Percentiles rank a stretch among this genome's conserved stretches.
These are phyloP conservation scores for Petrocephalus microphthalmus DNA, from an alignment of 2,113 vertebrate genomes.

Conservation along the genomic window DNA sequence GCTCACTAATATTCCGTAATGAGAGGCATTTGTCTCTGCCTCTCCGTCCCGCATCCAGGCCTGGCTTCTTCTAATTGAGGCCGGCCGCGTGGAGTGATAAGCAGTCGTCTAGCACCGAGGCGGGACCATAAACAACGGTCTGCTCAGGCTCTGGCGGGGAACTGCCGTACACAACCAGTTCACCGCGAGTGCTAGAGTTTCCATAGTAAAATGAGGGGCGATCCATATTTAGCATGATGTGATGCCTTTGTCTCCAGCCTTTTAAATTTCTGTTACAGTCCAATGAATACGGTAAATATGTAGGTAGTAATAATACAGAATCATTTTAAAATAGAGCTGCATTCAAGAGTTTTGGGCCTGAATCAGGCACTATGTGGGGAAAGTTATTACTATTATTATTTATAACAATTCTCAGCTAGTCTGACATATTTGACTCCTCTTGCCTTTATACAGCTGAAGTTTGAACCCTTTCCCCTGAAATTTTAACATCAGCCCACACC, in stretches of 20 bases:
- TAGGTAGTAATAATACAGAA: not conserved
- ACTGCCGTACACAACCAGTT: not conserved
- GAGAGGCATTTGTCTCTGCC: constrained; percentile 70
- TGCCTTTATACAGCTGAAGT: not conserved
- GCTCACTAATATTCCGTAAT: constrained; percentile 72
- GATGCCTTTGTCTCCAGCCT: not conserved
- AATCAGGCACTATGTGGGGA: not conserved
- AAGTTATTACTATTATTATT: not conserved
- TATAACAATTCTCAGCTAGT: not conserved
- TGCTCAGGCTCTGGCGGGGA: not conserved
- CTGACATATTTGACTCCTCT: not conserved
- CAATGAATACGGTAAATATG: not conserved
- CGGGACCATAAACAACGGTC: constrained; percentile 44
- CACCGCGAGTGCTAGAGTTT: not conserved
- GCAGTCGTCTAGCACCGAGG: constrained; percentile 44
- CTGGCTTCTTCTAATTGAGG: constrained; percentile 50
- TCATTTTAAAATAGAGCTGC: not conserved
- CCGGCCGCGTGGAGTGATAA: constrained; percentile 58
- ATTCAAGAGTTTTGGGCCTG: not conserved
- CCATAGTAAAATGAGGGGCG: not conserved
- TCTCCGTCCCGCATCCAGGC: constrained; percentile 39
- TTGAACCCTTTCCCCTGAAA: not conserved
- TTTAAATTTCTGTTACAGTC: not conserved
- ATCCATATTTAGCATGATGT: not conserved
- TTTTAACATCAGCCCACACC: not conserved